These are phyloP conservation scores for Caenorhabditis doughertyi DNA, from an alignment of 2,888 invertebrate genomes.

Conservation along the genomic window DNA sequence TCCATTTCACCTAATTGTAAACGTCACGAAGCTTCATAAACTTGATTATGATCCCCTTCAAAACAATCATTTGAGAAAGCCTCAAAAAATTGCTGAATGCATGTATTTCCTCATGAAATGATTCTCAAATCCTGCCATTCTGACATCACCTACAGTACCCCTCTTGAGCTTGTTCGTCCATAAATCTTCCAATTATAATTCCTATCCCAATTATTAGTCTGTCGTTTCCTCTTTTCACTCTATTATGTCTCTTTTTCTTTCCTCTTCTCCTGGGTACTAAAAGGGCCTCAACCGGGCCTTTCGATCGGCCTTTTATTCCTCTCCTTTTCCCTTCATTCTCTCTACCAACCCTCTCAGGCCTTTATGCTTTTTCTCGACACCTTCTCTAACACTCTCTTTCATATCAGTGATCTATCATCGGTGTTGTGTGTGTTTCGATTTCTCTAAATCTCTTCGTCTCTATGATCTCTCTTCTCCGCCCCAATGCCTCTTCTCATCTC, in stretches of 20 bases:
- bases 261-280: conserved; percentile 28
- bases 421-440: conserved; percentile 32
- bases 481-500: not conserved
- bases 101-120: too few species aligned
- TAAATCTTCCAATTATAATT: not conserved
- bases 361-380: conserved; percentile 5
- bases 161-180: not conserved
- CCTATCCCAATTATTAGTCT: conserved; percentile 19
- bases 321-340: conserved; percentile 11
- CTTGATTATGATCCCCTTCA: too few species aligned
- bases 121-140: not conserved
- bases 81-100: too few species aligned
- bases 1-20: too few species aligned
- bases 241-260: conserved; percentile 15
- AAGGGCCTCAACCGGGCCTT: conserved; percentile 41
- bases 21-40: too few species aligned
- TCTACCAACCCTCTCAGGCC: conserved; percentile 2
- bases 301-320: conserved; percentile 33
- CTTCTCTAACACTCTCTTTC: conserved; percentile 31
- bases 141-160: not conserved
- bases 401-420: not conserved
- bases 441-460: conserved; percentile 45
- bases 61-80: too few species aligned
- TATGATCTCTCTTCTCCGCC: not conserved
- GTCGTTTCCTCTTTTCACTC: conserved; percentile 3